Evolutionary conservation across 2,888 invertebrate species (phyloP).

Genomic region (Hermaeophaga mercurialis): DNA sequence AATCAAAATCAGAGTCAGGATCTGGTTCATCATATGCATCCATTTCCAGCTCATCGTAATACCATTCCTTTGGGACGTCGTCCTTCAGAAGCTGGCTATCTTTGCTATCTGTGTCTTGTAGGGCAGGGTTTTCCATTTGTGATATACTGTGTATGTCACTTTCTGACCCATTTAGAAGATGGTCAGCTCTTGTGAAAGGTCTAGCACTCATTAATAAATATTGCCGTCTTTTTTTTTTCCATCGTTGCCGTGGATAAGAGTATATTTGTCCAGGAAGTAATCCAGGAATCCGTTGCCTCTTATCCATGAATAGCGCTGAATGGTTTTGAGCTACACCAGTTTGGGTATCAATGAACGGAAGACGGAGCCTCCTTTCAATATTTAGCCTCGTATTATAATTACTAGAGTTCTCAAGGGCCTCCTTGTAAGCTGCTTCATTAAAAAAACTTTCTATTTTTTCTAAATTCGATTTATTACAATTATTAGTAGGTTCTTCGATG

Average conservation of each 20-base stretch:
- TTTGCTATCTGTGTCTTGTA: slow-evolving; percentile 72
- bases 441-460: slow-evolving; percentile 10
- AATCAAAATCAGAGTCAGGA: slow-evolving; percentile 91
- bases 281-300: slow-evolving; percentile 90
- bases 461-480: not conserved
- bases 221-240: slow-evolving; percentile 89
- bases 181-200: slow-evolving; percentile 54
- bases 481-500: slow-evolving; percentile 3
- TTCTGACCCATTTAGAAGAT: slow-evolving; percentile 52
- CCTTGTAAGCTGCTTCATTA: slow-evolving; percentile 73
- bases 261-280: slow-evolving; percentile 69
- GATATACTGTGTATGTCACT: slow-evolving; percentile 67
- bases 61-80: slow-evolving; percentile 83
- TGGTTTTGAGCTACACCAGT: slow-evolving; percentile 96
- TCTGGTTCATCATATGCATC: slow-evolving; percentile 92
- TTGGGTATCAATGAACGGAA: slow-evolving; percentile 96
- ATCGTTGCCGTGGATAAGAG: slow-evolving; percentile 87
- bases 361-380: slow-evolving; percentile 86
- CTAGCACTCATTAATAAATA: slow-evolving; percentile 69
- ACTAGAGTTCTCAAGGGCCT: slow-evolving; percentile 90
- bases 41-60: slow-evolving; percentile 89
- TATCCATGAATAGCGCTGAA: slow-evolving; percentile 86
- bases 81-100: slow-evolving; percentile 83
- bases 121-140: slow-evolving; percentile 65
- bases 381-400: slow-evolving; percentile 91